These are phyloP conservation scores for Cyprinodon tularosa DNA, from an alignment of 2,113 vertebrate genomes.

Conservation along the genomic window DNA sequence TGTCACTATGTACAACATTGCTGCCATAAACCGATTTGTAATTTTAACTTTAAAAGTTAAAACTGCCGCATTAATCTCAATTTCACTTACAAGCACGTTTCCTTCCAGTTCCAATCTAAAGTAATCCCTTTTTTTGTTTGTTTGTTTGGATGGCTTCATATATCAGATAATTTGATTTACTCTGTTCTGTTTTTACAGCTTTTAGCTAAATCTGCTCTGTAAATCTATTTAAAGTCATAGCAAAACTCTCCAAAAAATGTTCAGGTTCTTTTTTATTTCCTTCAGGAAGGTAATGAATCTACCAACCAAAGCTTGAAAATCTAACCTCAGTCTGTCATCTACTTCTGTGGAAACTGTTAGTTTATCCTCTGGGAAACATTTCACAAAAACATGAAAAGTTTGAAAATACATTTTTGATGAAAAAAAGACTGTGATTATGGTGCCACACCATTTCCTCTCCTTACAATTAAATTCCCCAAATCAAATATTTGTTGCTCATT, in stretches of 20 bases:
- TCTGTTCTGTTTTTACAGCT: background rate
- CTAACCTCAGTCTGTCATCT: background rate
- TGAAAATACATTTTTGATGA: constrained; percentile 1
- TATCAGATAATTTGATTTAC: background rate
- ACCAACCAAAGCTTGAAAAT: background rate
- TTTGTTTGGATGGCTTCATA: background rate
- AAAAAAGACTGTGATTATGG: background rate
- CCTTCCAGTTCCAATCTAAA: background rate
- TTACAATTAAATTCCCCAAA: constrained; percentile 9
- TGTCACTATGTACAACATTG: background rate
- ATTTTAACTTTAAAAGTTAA: background rate
- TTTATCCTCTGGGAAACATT: background rate
- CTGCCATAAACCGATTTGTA: background rate
- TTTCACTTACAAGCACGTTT: background rate
- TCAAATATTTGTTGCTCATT: constrained; percentile 1
- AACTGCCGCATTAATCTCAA: background rate
- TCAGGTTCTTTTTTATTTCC: background rate
- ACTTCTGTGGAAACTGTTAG: background rate
- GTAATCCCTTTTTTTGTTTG: background rate
- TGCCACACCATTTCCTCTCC: background rate
- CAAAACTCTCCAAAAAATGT: background rate
- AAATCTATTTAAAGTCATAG: background rate
- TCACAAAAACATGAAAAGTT: background rate
- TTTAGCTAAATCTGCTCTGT: background rate
- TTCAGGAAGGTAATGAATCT: background rate